These are phyloP conservation scores for Drosophila eugracilis DNA, from an alignment of 1,140 invertebrate genomes.

Conservation along the genomic window DNA sequence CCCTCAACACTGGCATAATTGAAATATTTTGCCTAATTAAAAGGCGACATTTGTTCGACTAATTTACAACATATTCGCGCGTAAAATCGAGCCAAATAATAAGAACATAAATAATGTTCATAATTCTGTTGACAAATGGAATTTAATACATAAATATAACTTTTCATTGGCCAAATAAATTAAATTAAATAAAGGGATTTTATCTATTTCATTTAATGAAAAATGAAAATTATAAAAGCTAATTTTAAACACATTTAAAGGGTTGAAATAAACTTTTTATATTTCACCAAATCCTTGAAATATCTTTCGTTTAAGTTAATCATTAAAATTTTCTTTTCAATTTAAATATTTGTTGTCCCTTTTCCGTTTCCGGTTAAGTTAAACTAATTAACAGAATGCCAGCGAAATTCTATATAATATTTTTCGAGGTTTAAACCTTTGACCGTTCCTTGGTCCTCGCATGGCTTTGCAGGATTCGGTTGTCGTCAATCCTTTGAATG, in stretches of 20 bases:
- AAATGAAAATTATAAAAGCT: no score
- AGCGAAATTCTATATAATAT: not conserved
- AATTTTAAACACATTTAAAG: not conserved
- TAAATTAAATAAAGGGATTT: not conserved
- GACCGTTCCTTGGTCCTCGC: slow-evolving; percentile 1
- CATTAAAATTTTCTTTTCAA: not conserved
- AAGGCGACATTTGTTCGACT: slow-evolving; percentile 8
- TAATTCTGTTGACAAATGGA: not conserved
- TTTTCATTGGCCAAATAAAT: not conserved
- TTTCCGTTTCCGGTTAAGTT: no score
- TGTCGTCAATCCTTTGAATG: slow-evolving; percentile 41
- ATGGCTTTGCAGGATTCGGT: not conserved
- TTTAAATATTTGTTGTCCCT: not conserved
- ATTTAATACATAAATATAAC: not conserved
- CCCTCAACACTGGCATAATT: not conserved
- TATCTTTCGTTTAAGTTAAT: not conserved
- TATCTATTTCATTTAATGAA: no score
- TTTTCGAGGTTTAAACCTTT: slow-evolving; percentile 17
- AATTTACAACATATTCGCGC: slow-evolving; percentile 15
- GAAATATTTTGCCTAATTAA: slow-evolving; percentile 46
- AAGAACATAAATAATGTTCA: no score
- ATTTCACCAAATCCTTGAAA: not conserved
- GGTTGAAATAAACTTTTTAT: no score
- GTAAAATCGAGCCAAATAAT: not conserved
- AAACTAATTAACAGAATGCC: slow-evolving; percentile 1